phyloP scores from a whole-genome alignment of 2,797 vertebrate species.

The Megalops cyprinoides region DNA sequence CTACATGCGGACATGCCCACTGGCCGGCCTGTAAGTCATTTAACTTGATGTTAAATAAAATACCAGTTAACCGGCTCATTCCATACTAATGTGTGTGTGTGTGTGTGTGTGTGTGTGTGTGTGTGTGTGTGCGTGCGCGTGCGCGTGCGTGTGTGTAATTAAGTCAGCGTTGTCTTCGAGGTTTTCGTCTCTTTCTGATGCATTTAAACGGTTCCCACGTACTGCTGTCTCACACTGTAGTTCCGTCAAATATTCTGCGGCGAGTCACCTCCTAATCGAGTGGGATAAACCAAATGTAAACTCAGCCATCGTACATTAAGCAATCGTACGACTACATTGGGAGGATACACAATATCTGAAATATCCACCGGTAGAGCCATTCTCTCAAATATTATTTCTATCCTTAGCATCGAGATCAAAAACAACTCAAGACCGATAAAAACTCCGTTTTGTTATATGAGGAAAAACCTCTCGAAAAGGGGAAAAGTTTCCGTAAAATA shows the following conservation, averaged over 20 bases:
- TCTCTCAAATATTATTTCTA: neutral
- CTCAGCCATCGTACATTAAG: too few relatives aligned
- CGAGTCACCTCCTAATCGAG: neutral
- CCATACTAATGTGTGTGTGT: too few relatives aligned
- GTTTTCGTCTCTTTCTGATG: neutral
- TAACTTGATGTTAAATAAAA: too few relatives aligned
- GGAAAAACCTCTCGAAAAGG: neutral
- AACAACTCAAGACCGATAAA: neutral
- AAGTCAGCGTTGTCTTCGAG: neutral
- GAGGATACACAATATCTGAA: neutral
- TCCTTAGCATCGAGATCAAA: neutral
- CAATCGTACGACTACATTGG: neutral
- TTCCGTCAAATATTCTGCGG: neutral
- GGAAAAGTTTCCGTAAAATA: neutral
- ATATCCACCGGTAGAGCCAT: neutral
- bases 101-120: too few relatives aligned
- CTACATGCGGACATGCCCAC: neutral
- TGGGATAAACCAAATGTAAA: neutral
- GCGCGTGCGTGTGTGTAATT: too few relatives aligned
- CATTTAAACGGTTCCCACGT: neutral
- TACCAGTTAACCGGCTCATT: too few relatives aligned
- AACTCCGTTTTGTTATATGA: neutral
- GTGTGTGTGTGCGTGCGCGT: too few relatives aligned
- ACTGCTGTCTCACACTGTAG: neutral
- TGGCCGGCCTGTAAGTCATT: too few relatives aligned